These are phyloP conservation scores for Pongo pygmaeus DNA, from an alignment of 2,113 vertebrate species.

Conservation along the genomic window DNA sequence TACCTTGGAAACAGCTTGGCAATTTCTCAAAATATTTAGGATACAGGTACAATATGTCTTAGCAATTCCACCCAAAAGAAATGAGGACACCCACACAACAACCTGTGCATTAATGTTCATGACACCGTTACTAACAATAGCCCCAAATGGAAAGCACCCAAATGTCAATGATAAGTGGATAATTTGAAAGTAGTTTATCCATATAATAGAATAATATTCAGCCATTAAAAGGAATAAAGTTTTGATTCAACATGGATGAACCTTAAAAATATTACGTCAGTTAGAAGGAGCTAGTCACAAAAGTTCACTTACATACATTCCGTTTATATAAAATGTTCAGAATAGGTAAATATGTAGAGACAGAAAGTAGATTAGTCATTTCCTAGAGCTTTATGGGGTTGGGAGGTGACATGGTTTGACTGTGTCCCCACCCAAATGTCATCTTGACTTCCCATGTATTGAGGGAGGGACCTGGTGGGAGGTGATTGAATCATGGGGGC, in stretches of 20 bases:
- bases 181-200: too few relatives aligned
- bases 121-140: fast-evolving
- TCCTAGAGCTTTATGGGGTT: too few relatives aligned
- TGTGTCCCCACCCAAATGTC: too few relatives aligned
- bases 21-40: neutral
- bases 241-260: too few relatives aligned
- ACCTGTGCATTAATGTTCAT: fast-evolving
- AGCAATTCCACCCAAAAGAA: fast-evolving
- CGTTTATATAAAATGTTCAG: neutral
- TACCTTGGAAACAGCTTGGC: too few relatives aligned
- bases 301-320: fast-evolving
- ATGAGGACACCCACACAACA: neutral
- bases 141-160: neutral
- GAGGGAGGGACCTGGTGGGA: too few relatives aligned
- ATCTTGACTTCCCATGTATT: too few relatives aligned
- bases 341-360: fast-evolving
- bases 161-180: neutral
- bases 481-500: too few relatives aligned
- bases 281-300: fast-evolving
- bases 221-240: neutral
- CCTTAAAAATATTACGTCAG: fast-evolving
- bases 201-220: neutral
- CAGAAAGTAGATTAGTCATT: too few relatives aligned
- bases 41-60: neutral
- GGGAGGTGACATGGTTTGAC: too few relatives aligned